Conservation (phyloP, 2,113 vertebrate genomes). For the Nanorana parkeri region DNA sequence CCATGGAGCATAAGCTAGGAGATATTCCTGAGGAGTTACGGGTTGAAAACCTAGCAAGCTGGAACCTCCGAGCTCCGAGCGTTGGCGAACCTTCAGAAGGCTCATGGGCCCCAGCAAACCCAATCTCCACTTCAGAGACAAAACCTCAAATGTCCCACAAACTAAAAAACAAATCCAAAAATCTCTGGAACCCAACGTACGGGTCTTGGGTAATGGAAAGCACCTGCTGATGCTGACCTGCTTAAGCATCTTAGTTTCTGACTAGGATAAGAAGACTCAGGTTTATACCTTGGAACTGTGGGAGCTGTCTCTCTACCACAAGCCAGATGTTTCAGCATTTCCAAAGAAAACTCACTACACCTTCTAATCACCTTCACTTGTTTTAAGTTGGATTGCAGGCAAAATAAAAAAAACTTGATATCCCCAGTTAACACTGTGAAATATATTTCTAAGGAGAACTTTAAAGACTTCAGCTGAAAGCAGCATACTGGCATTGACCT, state of each 20-base stretch:
- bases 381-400: conserved; percentile 73
- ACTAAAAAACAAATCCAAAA: conserved; percentile 89
- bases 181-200: conserved; percentile 92
- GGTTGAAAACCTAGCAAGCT: conserved; percentile 72
- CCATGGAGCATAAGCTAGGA: conserved; percentile 60
- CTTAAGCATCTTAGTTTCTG: conserved; percentile 58
- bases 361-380: conserved; percentile 50
- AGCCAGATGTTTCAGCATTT: conserved; percentile 68
- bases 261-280: conserved; percentile 72
- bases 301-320: conserved; percentile 61
- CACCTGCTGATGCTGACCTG: conserved; percentile 69
- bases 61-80: conserved; percentile 69
- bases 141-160: conserved; percentile 74
- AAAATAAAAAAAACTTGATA: conserved; percentile 80
- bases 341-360: conserved; percentile 65
- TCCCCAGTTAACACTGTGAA: conserved; percentile 89
- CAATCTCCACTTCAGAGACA: conserved; percentile 71
- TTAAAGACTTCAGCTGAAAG: not conserved
- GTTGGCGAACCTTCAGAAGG: conserved; percentile 58
- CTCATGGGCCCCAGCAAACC: conserved; percentile 64
- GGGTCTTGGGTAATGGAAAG: conserved; percentile 88
- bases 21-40: conserved; percentile 73
- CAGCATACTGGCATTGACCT: conserved; percentile 1
- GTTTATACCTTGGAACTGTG: conserved; percentile 68
- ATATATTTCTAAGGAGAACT: conserved; percentile 78